A percentile compares a stretch with the other conserved stretches of the same genome.
Conservation (phyloP, 1,140 invertebrate species). For the Drosophila pseudoobscura region DNA sequence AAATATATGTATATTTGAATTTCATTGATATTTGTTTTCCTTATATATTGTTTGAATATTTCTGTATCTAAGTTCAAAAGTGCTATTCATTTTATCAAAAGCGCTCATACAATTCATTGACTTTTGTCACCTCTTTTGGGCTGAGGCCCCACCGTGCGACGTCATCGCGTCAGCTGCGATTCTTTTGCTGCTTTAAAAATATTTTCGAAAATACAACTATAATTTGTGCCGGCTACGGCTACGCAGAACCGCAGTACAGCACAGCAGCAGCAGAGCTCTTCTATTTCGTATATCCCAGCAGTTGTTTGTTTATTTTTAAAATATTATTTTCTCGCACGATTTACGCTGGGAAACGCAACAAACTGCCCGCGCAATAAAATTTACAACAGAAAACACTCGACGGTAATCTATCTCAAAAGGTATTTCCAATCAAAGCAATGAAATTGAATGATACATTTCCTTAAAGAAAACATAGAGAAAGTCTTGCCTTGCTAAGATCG, state of each 20-base stretch:
- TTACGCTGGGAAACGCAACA: slow-evolving; percentile 32
- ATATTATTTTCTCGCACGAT: slow-evolving; percentile 72
- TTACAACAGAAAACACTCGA: neutral
- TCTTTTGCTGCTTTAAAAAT: slow-evolving; percentile 67
- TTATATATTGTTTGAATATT: too few species aligned
- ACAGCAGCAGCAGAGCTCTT: neutral
- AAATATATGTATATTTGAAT: too few species aligned
- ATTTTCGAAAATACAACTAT: slow-evolving; percentile 70
- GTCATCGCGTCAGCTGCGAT: slow-evolving; percentile 40
- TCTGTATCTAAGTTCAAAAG: too few species aligned
- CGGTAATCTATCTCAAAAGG: too few species aligned
- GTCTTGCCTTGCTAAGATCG: too few species aligned
- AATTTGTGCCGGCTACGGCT: slow-evolving; percentile 64
- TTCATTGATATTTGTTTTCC: too few species aligned
- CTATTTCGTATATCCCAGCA: slow-evolving; percentile 6
- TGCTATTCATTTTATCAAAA: too few species aligned
- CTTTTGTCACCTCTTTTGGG: too few species aligned
- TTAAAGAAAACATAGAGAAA: too few species aligned
- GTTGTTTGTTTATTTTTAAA: slow-evolving; percentile 78
- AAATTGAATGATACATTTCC: too few species aligned
- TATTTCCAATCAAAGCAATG: too few species aligned
- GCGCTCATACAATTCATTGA: too few species aligned
- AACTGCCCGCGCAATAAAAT: slow-evolving; percentile 15
- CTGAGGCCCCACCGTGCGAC: neutral
- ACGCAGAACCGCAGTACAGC: slow-evolving; percentile 24